Evolutionary conservation across 2,888 invertebrate genomes (phyloP).

Genomic region (Gonocerus acuteangulatus): DNA sequence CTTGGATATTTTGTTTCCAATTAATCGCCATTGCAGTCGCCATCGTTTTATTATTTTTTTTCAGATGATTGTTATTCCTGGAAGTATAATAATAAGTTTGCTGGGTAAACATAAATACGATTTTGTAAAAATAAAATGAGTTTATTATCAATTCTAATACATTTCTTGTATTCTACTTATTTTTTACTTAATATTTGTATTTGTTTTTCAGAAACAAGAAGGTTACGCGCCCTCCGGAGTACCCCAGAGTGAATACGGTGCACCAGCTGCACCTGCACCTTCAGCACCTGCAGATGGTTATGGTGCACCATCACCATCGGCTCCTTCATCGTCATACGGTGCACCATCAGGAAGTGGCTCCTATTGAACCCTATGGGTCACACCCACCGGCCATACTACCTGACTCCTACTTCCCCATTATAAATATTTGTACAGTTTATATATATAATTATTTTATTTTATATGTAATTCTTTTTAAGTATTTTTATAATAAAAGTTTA

Average conservation of each 20-base stretch:
- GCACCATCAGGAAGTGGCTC: conserved; percentile 28
- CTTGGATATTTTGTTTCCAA: too few species aligned
- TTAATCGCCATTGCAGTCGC: too few species aligned
- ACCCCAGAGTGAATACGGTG: conserved; percentile 49
- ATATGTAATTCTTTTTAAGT: conserved; percentile 30
- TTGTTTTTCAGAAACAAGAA: conserved; percentile 53
- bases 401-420: conserved; percentile 13
- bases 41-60: too few species aligned
- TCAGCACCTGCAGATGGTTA: conserved; percentile 51
- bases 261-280: conserved; percentile 43
- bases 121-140: too few species aligned
- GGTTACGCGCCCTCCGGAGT: conserved; percentile 50
- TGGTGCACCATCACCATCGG: conserved; percentile 48
- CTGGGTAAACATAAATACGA: too few species aligned
- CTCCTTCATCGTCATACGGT: conserved; percentile 30
- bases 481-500: conserved; percentile 29
- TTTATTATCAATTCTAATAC: too few species aligned
- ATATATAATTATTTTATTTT: conserved; percentile 30
- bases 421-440: conserved; percentile 35
- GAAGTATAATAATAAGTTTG: too few species aligned
- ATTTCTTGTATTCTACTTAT: too few species aligned
- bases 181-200: too few species aligned
- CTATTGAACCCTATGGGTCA: conserved; percentile 21
- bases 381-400: conserved; percentile 22
- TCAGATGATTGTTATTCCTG: too few species aligned